Base-by-base conservation (phyloP, 2,888 invertebrate species). In the Encarsia formosa region DNA sequence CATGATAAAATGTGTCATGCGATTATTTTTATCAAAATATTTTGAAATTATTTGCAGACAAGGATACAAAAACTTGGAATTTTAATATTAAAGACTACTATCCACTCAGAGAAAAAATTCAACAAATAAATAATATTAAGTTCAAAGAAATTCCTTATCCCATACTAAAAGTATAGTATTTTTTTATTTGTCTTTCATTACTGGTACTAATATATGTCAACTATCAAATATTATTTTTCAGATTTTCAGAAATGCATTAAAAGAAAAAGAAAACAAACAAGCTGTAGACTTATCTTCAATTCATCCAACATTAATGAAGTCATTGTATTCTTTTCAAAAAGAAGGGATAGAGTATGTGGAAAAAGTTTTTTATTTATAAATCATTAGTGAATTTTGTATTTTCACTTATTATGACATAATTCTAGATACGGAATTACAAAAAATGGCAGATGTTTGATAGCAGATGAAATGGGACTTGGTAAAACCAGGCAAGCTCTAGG, bases 381-480 rank as follows among this genome's bases (percentile, higher is more conserved):
- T 8, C 11, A 8, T n/a, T n/a, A n/a, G n/a, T 26, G 11, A 26
- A 26, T 26, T 26, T 8, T 26, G 5, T 26, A 26, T 26, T 26
- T 26, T 5, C 11, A 26, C 11, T 8, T 38, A 26, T 53, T 48
- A 32, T 15, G 40, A 29, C n/a, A 15, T n/a, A 43, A 57, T 57
- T 44, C 65, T 56, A 91, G 91, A 63, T 94, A 88, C 77, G 92
- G 87, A 1, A 84, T 97, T 63, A 81, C 83, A 2, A 87, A 85
- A 59, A 77, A 82, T 45, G 97, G 96, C 0, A 82, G 91, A 5
- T 86, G 92, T 63, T 80, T 97, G 74, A 87, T 97, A 61, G 95
- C 93, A 0, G 97, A 97, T 76, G 97, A 97, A 73, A 97, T 97
- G 96, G 97, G 97, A 0, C 79, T 96, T 16, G 97, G 97, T 2